Base-by-base conservation (phyloP, 2,888 invertebrate genomes). In the Eucera pruinosa region DNA sequence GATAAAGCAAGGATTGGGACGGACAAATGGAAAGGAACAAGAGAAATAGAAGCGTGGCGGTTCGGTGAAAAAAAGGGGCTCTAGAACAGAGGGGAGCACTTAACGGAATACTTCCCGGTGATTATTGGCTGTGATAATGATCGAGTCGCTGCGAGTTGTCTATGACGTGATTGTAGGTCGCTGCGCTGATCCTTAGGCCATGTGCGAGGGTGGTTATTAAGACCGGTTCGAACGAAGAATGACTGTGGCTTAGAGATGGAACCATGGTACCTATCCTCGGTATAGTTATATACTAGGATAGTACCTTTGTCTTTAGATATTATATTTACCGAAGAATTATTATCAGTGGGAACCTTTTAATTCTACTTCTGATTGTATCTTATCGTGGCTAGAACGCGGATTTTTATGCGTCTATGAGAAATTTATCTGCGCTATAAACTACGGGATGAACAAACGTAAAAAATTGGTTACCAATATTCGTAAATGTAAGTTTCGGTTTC, bases 111-210 rank as follows among this genome's bases (percentile, higher is more conserved):
- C 90, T 89, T 90, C 89, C 88, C 89, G 82, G 89, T 90, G 91
- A 91, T 91, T 91, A 91, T 91, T 91, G 90, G 88, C 89, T 87
- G 90, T 89, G 91, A 91, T 91, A 91, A 91, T 91, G 88, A 91
- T 91, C 91, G 90, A 91, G 90, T 91, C 88, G 88, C 88, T 87
- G 86, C 84, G 86, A 91, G 89, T 90, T 90, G 90, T 90, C 91
- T 90, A 90, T 90, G 89, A 87, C 89, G 90, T 90, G 90, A 91
- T 91, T 90, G 90, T 84, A 89, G 89, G 88, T 88, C 90, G 88
- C 86, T 75, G 71, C 76, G 84, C 82, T 84, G 87, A 87, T 87
- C 90, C 91, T 89, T 88, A 89, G 91, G 91, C 89, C 86, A 88
- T 90, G 70, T 85, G 91, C 85, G 91, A 91, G 91, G 91, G 91